A percentile compares a stretch with the other conserved stretches of the same genome.
Conservation (phyloP, 2,113 vertebrate species). For the Dermatemys mawii region DNA sequence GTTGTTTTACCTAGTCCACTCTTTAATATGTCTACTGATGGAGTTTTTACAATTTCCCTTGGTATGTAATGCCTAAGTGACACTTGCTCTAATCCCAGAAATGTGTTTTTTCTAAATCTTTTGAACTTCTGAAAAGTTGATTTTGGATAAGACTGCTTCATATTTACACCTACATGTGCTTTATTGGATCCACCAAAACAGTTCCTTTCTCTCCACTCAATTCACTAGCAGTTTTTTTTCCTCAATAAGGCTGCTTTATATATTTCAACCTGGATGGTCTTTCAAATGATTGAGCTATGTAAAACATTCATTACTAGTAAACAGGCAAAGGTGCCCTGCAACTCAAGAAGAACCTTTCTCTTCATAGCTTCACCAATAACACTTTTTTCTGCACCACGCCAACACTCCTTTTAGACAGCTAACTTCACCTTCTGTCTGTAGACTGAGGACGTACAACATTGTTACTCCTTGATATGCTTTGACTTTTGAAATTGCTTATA, state of each 20-base stretch:
- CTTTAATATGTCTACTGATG: too few relatives aligned
- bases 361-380: too few relatives aligned
- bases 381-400: not conserved
- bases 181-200: not conserved
- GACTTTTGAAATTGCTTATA: not conserved
- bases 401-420: not conserved
- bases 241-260: not conserved
- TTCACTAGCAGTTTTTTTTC: not conserved
- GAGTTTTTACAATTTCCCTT: too few relatives aligned
- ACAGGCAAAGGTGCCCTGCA: not conserved
- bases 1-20: rapidly evolving
- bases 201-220: not conserved
- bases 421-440: not conserved
- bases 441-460: not conserved
- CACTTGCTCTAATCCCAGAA: too few relatives aligned
- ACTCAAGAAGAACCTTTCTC: not conserved
- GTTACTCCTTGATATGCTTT: not conserved
- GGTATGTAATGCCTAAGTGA: not conserved
- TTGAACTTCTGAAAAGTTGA: not conserved
- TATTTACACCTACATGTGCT: not conserved
- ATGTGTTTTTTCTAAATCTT: not conserved
- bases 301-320: not conserved
- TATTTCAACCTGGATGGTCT: not conserved
- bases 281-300: not conserved
- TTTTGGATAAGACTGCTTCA: not conserved